A percentile compares a stretch with the other conserved stretches of the same genome.
Conservation (phyloP, 2,797 vertebrate species). For the Ammospiza maritima region DNA sequence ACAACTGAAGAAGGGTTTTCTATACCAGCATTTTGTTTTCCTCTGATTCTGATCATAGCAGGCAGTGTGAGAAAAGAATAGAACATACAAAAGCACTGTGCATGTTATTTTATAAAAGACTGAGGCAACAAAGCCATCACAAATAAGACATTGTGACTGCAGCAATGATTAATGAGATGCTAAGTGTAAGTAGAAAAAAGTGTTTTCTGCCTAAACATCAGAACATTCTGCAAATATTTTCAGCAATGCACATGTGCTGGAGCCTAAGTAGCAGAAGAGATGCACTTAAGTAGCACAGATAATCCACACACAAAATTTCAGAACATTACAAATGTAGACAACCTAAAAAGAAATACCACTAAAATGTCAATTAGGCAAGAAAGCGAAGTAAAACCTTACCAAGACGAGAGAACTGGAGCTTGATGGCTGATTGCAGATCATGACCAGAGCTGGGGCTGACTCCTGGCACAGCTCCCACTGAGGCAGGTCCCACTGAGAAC, state of each 20-base stretch:
- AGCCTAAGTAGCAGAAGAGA: not conserved
- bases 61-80: not conserved
- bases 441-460: rapidly evolving
- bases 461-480: rapidly evolving
- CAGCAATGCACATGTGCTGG: not conserved
- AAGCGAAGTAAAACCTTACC: not conserved
- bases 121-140: not conserved
- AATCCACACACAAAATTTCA: not conserved
- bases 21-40: not conserved
- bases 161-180: constrained; percentile 4
- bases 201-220: not conserved
- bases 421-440: not conserved
- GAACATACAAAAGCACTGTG: not conserved
- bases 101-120: not conserved
- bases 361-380: not conserved
- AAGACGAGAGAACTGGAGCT: rapidly evolving
- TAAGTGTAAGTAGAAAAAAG: not conserved
- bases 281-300: not conserved
- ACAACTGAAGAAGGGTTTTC: not conserved
- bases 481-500: not conserved
- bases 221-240: not conserved
- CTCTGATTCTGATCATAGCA: not conserved
- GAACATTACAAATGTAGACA: not conserved
- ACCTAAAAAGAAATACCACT: not conserved
- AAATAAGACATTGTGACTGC: not conserved